These are phyloP conservation scores for Anseranas semipalmata DNA, from an alignment of 2,113 vertebrate genomes.

Conservation along the genomic window DNA sequence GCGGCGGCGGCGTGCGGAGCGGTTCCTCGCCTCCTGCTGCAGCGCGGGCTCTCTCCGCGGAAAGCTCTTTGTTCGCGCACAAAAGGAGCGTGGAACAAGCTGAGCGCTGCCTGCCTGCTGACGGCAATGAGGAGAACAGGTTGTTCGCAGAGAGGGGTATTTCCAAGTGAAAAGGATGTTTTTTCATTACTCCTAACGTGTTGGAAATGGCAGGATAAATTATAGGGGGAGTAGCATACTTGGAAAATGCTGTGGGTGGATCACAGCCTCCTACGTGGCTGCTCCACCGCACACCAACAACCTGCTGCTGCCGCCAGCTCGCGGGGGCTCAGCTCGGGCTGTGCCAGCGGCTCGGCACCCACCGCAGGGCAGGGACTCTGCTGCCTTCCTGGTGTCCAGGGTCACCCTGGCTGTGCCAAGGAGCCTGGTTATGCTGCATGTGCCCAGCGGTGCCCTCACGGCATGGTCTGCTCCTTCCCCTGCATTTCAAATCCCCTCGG, in stretches of 20 bases:
- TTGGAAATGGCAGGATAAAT: constrained; percentile 58
- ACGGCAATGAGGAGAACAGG: constrained; percentile 32
- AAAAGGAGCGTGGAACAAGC: constrained; percentile 49
- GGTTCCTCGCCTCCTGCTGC: constrained; percentile 21
- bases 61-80: constrained; percentile 39
- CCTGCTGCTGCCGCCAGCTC: neutral
- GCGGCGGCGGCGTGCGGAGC: rapidly evolving
- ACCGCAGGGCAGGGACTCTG: rapidly evolving
- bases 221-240: constrained; percentile 46
- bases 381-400: neutral
- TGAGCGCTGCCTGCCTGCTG: constrained; percentile 21
- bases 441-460: neutral
- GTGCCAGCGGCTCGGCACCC: rapidly evolving
- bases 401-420: neutral
- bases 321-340: rapidly evolving
- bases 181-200: constrained; percentile 34
- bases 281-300: constrained; percentile 18
- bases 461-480: neutral
- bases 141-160: constrained; percentile 52
- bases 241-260: constrained; percentile 28
- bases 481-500: neutral
- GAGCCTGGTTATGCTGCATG: neutral
- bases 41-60: neutral
- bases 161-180: constrained; percentile 62
- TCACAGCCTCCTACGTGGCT: constrained; percentile 7